Conservation (phyloP, 2,797 vertebrate species). For the Tolypeutes matacus region DNA sequence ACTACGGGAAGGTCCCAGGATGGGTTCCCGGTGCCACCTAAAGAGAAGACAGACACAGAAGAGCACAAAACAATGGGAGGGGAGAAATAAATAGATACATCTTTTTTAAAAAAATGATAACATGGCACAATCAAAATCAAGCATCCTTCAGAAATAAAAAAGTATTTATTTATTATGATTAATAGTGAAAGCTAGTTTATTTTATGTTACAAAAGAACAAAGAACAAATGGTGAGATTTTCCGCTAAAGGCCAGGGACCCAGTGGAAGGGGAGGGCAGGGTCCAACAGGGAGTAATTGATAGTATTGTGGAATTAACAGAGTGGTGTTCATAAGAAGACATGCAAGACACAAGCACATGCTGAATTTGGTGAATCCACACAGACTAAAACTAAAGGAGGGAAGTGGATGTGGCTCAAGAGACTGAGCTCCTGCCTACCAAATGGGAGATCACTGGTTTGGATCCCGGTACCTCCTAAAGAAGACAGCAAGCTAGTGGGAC, state of each 20-base stretch:
- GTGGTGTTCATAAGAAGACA: background rate
- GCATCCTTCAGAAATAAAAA: slow-evolving; percentile 7
- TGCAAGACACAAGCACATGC: background rate
- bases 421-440: too few species aligned
- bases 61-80: too few species aligned
- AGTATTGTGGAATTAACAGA: background rate
- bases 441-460: too few species aligned
- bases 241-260: background rate
- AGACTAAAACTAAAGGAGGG: background rate
- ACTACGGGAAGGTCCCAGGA: too few species aligned
- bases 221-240: background rate
- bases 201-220: slow-evolving; percentile 25
- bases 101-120: background rate
- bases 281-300: rapidly evolving
- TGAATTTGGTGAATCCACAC: background rate
- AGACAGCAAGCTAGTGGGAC: too few species aligned
- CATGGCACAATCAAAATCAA: background rate
- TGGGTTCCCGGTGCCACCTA: too few species aligned
- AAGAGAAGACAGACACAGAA: too few species aligned
- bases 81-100: too few species aligned
- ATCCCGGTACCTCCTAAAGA: too few species aligned
- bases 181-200: background rate
- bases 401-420: too few species aligned
- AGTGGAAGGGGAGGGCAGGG: background rate
- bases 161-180: background rate